Percentiles rank a stretch among this genome's conserved stretches.
These are phyloP conservation scores for Adela reaumurella DNA, from an alignment of 2,888 invertebrate species.

Conservation along the genomic window DNA sequence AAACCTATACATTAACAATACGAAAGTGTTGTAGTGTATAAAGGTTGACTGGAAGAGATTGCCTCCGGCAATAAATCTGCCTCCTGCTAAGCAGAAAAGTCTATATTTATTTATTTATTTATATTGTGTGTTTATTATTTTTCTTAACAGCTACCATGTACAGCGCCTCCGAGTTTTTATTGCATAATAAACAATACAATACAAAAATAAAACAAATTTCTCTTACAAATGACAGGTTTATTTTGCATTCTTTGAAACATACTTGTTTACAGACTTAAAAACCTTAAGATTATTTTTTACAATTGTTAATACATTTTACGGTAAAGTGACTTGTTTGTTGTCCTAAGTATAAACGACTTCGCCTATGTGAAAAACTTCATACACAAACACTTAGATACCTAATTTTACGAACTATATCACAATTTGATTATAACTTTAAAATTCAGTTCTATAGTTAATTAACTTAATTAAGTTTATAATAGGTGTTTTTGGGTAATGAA, in stretches of 20 bases:
- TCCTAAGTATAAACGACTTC: background rate
- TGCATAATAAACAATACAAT: background rate
- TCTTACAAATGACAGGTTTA: slow-evolving; percentile 47
- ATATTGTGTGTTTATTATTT: no score
- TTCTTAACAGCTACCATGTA: no score
- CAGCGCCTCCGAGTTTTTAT: no score
- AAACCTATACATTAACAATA: no score
- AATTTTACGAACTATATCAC: slow-evolving; percentile 56
- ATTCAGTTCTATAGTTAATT: slow-evolving; percentile 2
- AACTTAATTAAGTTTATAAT: background rate
- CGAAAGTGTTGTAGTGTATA: no score
- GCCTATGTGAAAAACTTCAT: background rate
- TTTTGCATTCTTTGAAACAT: slow-evolving; percentile 38
- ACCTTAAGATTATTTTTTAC: slow-evolving; percentile 50
- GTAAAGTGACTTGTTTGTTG: background rate
- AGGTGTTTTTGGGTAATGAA: no score
- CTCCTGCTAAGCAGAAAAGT: no score
- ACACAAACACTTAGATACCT: slow-evolving; percentile 29
- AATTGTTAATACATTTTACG: slow-evolving; percentile 22
- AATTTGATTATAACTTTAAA: slow-evolving; percentile 38
- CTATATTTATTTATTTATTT: no score
- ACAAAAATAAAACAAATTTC: slow-evolving; percentile 11
- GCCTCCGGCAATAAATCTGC: no score
- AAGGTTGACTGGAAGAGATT: no score
- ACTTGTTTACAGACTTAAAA: slow-evolving; percentile 47